Evolutionary conservation across 2,888 invertebrate genomes (phyloP).

Genomic region (Quadroppia sp.): DNA sequence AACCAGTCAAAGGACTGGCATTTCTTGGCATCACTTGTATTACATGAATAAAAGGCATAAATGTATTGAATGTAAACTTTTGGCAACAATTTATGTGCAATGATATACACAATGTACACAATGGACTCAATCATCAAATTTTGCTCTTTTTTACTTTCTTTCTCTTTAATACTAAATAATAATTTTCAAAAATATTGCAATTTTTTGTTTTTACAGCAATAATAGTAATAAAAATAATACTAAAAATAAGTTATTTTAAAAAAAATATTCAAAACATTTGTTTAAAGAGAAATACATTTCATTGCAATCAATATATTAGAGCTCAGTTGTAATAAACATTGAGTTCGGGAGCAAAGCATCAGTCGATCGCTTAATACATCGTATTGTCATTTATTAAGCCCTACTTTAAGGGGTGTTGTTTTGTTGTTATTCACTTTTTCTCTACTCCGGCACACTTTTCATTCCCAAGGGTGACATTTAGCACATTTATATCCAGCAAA

Average conservation of each 20-base stretch:
- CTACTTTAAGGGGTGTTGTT: background rate
- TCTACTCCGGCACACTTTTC: background rate
- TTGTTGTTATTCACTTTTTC: background rate
- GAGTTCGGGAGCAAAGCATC: background rate
- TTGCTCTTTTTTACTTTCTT: background rate
- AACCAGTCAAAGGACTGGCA: background rate
- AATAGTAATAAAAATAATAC: background rate
- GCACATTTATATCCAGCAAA: background rate
- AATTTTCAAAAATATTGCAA: background rate
- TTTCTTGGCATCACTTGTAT: constrained; percentile 3
- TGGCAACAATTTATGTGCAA: no score
- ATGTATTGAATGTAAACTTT: background rate
- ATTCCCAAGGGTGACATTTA: constrained; percentile 20
- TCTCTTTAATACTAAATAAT: no score
- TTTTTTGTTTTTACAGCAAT: background rate
- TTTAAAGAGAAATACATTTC: background rate
- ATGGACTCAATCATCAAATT: background rate
- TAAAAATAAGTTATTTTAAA: no score
- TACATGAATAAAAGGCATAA: background rate
- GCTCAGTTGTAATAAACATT: background rate
- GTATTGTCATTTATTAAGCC: constrained; percentile 9
- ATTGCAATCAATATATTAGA: no score
- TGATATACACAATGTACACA: background rate
- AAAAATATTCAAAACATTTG: no score
- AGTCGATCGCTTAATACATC: background rate